Evolutionary conservation across 2,888 invertebrate species (phyloP).

Genomic region (Entomobrya multifasciata): DNA sequence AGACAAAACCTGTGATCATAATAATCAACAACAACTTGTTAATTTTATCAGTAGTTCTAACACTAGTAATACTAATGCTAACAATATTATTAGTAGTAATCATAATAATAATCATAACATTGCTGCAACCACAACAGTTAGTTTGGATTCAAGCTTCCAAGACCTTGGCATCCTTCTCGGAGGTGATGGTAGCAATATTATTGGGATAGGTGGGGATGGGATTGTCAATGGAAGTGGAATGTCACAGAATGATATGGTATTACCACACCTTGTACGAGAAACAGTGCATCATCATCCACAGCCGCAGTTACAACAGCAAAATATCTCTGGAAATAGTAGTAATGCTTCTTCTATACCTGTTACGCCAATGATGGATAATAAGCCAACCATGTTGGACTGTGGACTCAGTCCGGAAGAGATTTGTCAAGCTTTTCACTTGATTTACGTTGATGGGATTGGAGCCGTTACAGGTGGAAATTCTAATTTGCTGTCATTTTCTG

Average conservation of each 20-base stretch:
- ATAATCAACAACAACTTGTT: constrained; percentile 12
- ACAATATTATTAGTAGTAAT: constrained; percentile 19
- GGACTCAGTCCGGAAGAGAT: constrained; percentile 61
- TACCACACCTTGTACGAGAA: constrained; percentile 27
- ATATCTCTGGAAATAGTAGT: not conserved
- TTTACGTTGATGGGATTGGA: constrained; percentile 59
- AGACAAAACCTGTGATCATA: constrained; percentile 68
- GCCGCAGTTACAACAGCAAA: not conserved
- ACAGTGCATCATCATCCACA: constrained; percentile 20
- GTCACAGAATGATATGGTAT: constrained; percentile 7
- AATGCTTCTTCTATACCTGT: not conserved
- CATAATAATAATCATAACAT: not conserved
- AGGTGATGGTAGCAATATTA: constrained; percentile 30
- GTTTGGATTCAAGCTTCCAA: constrained; percentile 55
- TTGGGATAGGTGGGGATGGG: constrained; percentile 2
- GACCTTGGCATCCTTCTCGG: constrained; percentile 58
- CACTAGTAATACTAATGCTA: constrained; percentile 16
- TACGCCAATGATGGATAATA: not conserved
- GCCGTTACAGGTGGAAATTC: constrained; percentile 27
- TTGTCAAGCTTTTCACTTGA: constrained; percentile 62
- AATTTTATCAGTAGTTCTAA: constrained; percentile 11
- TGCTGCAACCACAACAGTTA: not conserved
- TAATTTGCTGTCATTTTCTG: constrained; percentile 13
- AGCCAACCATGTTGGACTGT: constrained; percentile 51
- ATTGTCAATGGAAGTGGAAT: not conserved